These are phyloP conservation scores for Dryadula phaetusa DNA, from an alignment of 2,888 invertebrate genomes.

Conservation along the genomic window DNA sequence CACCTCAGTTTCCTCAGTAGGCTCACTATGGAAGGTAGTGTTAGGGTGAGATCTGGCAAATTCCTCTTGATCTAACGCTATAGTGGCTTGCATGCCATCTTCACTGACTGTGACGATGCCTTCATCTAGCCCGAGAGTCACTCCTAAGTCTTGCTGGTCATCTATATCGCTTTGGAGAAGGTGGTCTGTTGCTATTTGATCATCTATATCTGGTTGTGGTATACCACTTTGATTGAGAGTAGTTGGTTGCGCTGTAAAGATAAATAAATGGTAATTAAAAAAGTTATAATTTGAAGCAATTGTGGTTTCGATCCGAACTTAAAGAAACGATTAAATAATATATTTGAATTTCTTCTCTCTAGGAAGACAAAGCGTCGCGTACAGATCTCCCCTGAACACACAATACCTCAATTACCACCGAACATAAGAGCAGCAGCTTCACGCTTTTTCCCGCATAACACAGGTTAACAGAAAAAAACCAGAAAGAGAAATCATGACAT, in stretches of 20 bases:
- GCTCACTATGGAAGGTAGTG: slow-evolving; percentile 79
- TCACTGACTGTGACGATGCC: slow-evolving; percentile 77
- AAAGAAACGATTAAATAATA: too few species aligned
- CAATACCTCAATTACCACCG: too few species aligned
- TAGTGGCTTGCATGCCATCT: slow-evolving; percentile 68
- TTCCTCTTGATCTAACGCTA: slow-evolving; percentile 76
- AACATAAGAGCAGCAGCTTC: too few species aligned
- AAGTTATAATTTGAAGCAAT: too few species aligned
- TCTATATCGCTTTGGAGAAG: slow-evolving; percentile 51
- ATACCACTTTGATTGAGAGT: slow-evolving; percentile 59
- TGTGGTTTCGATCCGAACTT: too few species aligned
- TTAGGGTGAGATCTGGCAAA: slow-evolving; percentile 79
- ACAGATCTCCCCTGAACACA: too few species aligned
- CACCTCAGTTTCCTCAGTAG: slow-evolving; percentile 73
- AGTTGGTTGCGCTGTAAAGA: slow-evolving; percentile 66
- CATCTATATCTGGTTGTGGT: slow-evolving; percentile 73
- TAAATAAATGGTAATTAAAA: too few species aligned
- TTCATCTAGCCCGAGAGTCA: slow-evolving; percentile 68
- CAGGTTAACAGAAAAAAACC: too few species aligned
- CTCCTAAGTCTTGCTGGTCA: slow-evolving; percentile 58
- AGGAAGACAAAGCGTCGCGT: too few species aligned
- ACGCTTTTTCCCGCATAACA: too few species aligned
- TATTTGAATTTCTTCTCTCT: too few species aligned
- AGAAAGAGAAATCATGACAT: too few species aligned
- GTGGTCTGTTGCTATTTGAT: slow-evolving; percentile 76